Evolutionary conservation across 2,797 vertebrate species (phyloP), one percentile per base, ranked within the genome.

Genomic region (Platalea minor): DNA sequence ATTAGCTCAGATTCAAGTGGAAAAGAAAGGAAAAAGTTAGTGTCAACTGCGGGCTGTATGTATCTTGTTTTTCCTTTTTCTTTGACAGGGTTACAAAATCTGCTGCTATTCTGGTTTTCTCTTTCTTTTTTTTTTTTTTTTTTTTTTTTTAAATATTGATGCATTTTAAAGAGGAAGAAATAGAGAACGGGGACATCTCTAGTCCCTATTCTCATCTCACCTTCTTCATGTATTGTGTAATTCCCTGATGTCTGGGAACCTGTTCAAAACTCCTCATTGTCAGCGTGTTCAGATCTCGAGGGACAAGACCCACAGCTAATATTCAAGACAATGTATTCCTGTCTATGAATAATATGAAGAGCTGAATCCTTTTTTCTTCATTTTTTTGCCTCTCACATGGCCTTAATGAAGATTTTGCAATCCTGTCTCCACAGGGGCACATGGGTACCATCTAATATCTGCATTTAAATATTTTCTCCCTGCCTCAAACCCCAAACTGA

Each of bases 191-290:
- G 93, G 72, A 89, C 60, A 91, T 53, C 54, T 72, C 75, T 39
- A 64, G 68, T 95, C 81, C 53, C 91, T 91, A 2, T 43, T 93
- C 90, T 90, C 81, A 94, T 96, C 72, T 95, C 81, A 75, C 69
- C 81, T 85, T 68, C 33, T 54, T 65, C 46, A 8, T 68, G 10
- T n/a, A 46, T 48, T 85, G n/a, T 70, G 25, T 68, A 92, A 94
- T 64, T 89, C 95, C 91, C 93, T 61, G 15, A 43, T 5, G 75
- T 8, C 88, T 82, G 83, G 35, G 56, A 95, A 85, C 48, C 75
- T 89, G 56, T 35, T 83, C 53, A 60, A 53, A 78, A 61, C 77
- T 88, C 72, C 60, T 94, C 83, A 29, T 41, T 89, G 60, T 74
- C 88, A 77, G 41, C 1, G 0, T 45, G 60, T 77, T 87, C 68